Conservation (phyloP, 2,888 invertebrate genomes). For the Lasioglossum zephyrum region DNA sequence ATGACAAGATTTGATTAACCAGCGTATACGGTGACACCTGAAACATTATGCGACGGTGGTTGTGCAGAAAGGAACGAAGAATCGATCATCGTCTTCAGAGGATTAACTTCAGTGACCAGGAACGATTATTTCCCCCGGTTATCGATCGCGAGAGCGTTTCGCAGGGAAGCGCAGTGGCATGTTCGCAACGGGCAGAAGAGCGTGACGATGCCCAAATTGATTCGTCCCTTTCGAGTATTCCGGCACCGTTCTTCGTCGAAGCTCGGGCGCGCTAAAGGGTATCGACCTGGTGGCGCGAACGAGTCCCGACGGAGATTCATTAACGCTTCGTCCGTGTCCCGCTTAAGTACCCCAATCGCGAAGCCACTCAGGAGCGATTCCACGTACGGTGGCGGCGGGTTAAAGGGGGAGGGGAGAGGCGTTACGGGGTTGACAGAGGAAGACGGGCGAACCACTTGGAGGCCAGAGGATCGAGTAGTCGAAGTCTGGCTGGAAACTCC, state of each 20-base stretch:
- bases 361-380: constrained; percentile 71
- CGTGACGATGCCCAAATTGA: constrained; percentile 60
- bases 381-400: constrained; percentile 48
- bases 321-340: constrained; percentile 73
- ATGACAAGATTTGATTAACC: too few species aligned
- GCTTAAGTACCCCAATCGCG: constrained; percentile 74
- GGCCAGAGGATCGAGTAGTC: constrained; percentile 63
- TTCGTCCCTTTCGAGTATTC: constrained; percentile 64
- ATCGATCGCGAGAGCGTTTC: constrained; percentile 12
- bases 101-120: background rate
- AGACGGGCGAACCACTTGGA: constrained; percentile 57
- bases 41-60: background rate
- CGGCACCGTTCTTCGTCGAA: constrained; percentile 33
- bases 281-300: constrained; percentile 65
- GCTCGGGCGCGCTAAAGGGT: constrained; percentile 56
- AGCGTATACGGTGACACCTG: too few species aligned
- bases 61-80: background rate
- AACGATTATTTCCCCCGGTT: background rate
- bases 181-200: background rate
- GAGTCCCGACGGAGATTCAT: constrained; percentile 72
- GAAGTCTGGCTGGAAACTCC: constrained; percentile 67
- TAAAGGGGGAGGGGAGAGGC: background rate
- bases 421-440: constrained; percentile 19
- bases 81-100: background rate
- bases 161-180: background rate